Percentiles rank a stretch among this genome's conserved stretches.
Evolutionary conservation across 1,140 invertebrate genomes (phyloP).

Genomic region (Notospermus geniculatus): DNA sequence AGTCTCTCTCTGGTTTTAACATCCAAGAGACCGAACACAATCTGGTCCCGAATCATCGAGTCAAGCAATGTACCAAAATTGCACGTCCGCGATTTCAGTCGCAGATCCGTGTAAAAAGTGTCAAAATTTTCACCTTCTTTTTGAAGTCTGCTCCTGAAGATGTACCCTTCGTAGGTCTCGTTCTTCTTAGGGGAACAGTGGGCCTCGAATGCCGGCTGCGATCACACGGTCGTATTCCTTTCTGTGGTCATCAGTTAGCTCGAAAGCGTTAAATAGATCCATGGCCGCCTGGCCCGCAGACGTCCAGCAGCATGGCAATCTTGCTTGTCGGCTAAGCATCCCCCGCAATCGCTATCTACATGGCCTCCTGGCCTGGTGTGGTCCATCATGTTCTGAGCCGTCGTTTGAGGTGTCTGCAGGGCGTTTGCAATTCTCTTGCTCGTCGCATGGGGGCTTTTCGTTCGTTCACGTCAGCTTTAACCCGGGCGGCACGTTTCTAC

Average conservation of each 20-base stretch:
- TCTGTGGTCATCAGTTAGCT: not conserved
- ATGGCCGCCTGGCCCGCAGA: slow-evolving; percentile 6
- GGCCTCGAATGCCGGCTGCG: not conserved
- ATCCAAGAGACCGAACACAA: slow-evolving; percentile 21
- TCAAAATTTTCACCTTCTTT: slow-evolving; percentile 21
- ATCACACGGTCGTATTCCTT: too few species aligned
- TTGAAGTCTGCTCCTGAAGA: slow-evolving; percentile 22
- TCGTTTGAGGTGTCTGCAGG: too few species aligned
- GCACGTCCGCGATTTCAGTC: slow-evolving; percentile 19
- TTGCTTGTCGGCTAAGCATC: too few species aligned
- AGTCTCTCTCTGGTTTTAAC: slow-evolving; percentile 16
- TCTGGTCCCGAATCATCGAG: slow-evolving; percentile 21
- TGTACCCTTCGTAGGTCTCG: slow-evolving; percentile 23
- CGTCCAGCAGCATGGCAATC: too few species aligned
- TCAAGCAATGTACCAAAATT: slow-evolving; percentile 24
- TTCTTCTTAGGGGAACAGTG: slow-evolving; percentile 19
- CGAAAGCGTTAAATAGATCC: slow-evolving; percentile 5
- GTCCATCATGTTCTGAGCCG: too few species aligned
- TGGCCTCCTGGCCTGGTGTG: too few species aligned
- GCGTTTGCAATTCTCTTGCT: too few species aligned
- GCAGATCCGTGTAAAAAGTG: slow-evolving; percentile 17
- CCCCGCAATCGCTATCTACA: too few species aligned
- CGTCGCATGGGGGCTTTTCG: too few species aligned
- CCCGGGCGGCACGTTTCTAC: too few species aligned
- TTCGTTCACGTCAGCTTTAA: too few species aligned